A percentile compares a stretch with the other conserved stretches of the same genome.
These are phyloP conservation scores for Drosophila melanosoma DNA, from an alignment of 2,888 invertebrate species.

Conservation along the genomic window DNA sequence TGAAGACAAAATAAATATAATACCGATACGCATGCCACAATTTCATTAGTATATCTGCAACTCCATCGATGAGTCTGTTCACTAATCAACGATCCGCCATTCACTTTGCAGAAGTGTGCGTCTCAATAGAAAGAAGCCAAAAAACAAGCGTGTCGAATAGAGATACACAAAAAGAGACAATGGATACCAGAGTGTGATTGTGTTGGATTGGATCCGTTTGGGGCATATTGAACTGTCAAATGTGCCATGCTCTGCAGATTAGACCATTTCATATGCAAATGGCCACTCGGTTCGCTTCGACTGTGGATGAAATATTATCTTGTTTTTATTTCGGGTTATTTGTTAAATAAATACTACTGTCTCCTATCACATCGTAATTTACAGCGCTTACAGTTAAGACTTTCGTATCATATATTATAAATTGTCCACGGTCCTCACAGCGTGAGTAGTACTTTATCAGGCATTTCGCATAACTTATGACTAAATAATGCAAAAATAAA, in stretches of 20 bases:
- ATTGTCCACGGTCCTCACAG: conserved; percentile 64
- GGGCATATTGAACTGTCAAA: conserved; percentile 60
- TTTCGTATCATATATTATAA: conserved; percentile 61
- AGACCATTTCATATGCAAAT: conserved; percentile 73
- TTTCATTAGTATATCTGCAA: conserved; percentile 30
- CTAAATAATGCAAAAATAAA: conserved; percentile 65
- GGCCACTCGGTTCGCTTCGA: conserved; percentile 4
- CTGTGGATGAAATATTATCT: conserved; percentile 53
- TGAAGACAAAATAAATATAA: conserved; percentile 26
- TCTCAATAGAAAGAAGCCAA: conserved; percentile 34
- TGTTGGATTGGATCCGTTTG: conserved; percentile 10
- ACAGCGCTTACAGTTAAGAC: conserved; percentile 73
- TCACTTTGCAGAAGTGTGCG: conserved; percentile 39
- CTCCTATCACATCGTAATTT: conserved; percentile 64
- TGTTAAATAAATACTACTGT: conserved; percentile 49
- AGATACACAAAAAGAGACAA: conserved; percentile 43
- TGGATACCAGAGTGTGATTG: conserved; percentile 13
- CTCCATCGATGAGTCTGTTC: conserved; percentile 16
- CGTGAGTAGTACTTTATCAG: conserved; percentile 44
- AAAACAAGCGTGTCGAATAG: conserved; percentile 33
- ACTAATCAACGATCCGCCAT: conserved; percentile 30
- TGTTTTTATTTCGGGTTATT: conserved; percentile 42
- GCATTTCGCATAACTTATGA: conserved; percentile 71
- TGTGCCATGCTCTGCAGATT: conserved; percentile 72
- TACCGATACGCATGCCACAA: conserved; percentile 9